Conservation (phyloP, 2,113 vertebrate species). For the Rhinopomastus cyanomelas region DNA sequence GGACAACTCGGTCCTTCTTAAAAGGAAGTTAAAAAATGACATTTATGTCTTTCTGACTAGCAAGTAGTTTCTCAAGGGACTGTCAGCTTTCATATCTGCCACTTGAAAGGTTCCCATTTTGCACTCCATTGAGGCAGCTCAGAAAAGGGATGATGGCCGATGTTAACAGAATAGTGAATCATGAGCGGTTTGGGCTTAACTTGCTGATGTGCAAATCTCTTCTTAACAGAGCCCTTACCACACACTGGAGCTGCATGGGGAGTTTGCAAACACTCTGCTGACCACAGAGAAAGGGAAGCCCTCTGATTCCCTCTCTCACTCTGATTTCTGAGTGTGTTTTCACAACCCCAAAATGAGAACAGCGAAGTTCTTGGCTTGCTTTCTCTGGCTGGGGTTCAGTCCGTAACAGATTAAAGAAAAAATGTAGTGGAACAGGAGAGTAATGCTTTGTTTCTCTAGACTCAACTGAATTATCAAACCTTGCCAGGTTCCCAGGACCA, state of each 20-base stretch:
- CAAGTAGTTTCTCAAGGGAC: neutral
- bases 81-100: neutral
- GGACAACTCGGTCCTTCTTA: neutral
- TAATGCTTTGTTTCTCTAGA: conserved; percentile 48
- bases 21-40: neutral
- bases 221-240: neutral
- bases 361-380: conserved; percentile 41
- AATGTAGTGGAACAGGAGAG: conserved; percentile 3
- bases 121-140: conserved; percentile 12
- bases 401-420: conserved; percentile 38
- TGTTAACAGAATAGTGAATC: neutral
- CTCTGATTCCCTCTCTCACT: neutral
- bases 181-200: neutral
- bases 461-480: neutral
- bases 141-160: neutral
- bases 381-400: conserved; percentile 1
- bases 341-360: conserved; percentile 18
- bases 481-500: conserved; percentile 27
- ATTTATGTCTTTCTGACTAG: neutral
- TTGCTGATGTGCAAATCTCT: neutral
- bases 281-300: conserved; percentile 19
- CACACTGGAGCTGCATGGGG: neutral
- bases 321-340: conserved; percentile 14
- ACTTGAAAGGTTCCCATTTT: neutral
- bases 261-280: conserved; percentile 15